These are phyloP conservation scores for Sceloporus tristichus DNA, from an alignment of 2,113 vertebrate species.

Conservation along the genomic window DNA sequence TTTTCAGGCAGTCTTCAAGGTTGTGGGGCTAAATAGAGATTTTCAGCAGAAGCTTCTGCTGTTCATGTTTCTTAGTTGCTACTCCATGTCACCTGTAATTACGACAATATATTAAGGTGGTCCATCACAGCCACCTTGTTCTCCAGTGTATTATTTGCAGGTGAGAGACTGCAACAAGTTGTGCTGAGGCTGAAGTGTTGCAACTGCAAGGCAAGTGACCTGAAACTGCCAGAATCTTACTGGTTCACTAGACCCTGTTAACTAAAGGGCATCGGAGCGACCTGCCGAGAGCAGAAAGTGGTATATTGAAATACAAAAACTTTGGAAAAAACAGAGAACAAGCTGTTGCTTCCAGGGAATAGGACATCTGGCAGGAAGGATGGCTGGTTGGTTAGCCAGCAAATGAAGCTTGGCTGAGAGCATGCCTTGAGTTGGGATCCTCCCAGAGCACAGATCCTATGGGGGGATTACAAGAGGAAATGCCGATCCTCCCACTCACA, in stretches of 20 bases:
- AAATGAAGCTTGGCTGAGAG: background rate
- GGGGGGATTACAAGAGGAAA: slow-evolving; percentile 34
- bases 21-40: background rate
- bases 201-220: background rate
- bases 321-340: background rate
- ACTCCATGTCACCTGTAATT: background rate
- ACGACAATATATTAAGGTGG: background rate
- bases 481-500: slow-evolving; percentile 36
- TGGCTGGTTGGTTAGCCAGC: background rate
- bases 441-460: slow-evolving; percentile 36
- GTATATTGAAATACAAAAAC: background rate
- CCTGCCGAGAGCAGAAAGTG: background rate
- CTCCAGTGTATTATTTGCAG: background rate
- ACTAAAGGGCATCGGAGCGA: background rate
- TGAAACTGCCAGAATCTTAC: background rate
- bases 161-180: background rate
- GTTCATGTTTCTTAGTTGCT: background rate
- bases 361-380: slow-evolving; percentile 36
- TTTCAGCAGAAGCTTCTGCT: background rate
- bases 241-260: background rate
- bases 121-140: background rate
- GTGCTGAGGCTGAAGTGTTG: background rate
- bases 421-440: background rate
- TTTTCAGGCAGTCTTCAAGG: background rate
- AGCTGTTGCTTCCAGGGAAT: slow-evolving; percentile 20